These are phyloP conservation scores for Colletes latitarsis DNA, from an alignment of 1,140 invertebrate genomes.

Conservation along the genomic window DNA sequence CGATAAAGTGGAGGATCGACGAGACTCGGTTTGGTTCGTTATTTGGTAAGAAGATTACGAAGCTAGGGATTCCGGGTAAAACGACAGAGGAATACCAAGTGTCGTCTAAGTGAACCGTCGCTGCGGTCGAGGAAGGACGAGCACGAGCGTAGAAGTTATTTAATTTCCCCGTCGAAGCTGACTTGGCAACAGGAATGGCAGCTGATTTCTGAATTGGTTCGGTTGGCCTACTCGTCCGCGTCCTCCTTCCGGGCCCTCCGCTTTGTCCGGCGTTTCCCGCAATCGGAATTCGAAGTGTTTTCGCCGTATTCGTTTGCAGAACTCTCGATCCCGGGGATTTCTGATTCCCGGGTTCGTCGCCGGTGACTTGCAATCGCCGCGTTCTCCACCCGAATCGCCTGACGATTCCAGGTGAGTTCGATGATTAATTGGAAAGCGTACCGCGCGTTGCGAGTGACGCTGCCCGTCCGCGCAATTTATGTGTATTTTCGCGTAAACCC, in stretches of 20 bases:
- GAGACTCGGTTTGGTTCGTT: neutral
- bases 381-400: neutral
- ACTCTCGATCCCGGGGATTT: conserved; percentile 43
- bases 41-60: conserved; percentile 28
- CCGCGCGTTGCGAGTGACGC: conserved; percentile 5
- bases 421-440: conserved; percentile 45
- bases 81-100: conserved; percentile 29
- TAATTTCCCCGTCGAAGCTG: conserved; percentile 67
- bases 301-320: conserved; percentile 49
- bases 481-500: no score
- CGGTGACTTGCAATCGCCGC: neutral
- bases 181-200: conserved; percentile 66
- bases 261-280: conserved; percentile 45
- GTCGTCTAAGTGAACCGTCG: conserved; percentile 36
- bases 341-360: conserved; percentile 37
- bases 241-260: conserved; percentile 26
- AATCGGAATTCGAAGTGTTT: conserved; percentile 63
- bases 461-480: conserved; percentile 30
- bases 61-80: neutral
- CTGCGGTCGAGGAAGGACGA: conserved; percentile 24
- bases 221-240: conserved; percentile 40
- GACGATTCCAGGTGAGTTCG: neutral
- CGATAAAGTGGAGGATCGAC: neutral
- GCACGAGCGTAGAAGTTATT: conserved; percentile 61
- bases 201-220: conserved; percentile 59